phyloP scores from a whole-genome alignment of 2,888 invertebrate species.

The Choreutis nemorana region DNA sequence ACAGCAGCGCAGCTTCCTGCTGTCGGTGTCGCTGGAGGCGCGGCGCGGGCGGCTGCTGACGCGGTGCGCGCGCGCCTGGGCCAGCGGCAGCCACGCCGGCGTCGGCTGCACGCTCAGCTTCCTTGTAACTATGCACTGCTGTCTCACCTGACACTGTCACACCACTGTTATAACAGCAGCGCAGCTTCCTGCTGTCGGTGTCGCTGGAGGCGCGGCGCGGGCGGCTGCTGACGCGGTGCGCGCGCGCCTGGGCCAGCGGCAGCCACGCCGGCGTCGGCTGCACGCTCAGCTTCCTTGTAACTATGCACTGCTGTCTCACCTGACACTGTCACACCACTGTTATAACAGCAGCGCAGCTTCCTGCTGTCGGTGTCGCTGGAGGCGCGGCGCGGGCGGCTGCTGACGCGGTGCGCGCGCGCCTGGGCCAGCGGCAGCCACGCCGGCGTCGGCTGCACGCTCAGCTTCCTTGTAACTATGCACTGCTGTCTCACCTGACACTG shows the following conservation, averaged over 20 bases:
- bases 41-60: constrained; percentile 75
- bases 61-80: constrained; percentile 80
- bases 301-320: no score
- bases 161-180: no score
- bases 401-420: constrained; percentile 77
- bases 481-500: no score
- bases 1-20: constrained; percentile 75
- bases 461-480: constrained; percentile 46
- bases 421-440: constrained; percentile 84
- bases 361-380: constrained; percentile 84
- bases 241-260: constrained; percentile 83
- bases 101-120: constrained; percentile 73
- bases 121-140: constrained; percentile 39
- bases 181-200: constrained; percentile 78
- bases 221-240: constrained; percentile 77
- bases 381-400: constrained; percentile 74
- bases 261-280: constrained; percentile 74
- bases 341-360: constrained; percentile 74
- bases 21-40: constrained; percentile 84
- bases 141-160: no score
- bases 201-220: constrained; percentile 81
- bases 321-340: no score
- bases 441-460: constrained; percentile 73
- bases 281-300: constrained; percentile 64
- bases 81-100: constrained; percentile 76